Conservation (phyloP, 2,113 vertebrate species). For the Xiphias gladius region DNA sequence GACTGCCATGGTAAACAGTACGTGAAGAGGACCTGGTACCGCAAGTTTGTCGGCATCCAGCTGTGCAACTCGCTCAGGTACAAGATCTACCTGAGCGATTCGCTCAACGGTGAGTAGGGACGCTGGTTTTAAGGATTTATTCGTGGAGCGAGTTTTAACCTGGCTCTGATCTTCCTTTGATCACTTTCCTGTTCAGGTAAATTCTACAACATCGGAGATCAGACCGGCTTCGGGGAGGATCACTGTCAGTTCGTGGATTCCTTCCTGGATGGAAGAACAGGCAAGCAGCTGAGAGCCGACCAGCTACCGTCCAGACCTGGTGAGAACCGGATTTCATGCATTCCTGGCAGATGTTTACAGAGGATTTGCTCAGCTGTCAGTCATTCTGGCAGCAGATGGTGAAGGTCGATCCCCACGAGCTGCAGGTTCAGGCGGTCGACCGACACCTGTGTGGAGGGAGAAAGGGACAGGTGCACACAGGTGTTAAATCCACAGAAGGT, state of each 20-base stretch:
- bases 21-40: constrained; percentile 97
- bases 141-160: neutral
- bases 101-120: constrained; percentile 89
- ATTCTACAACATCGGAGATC: constrained; percentile 97
- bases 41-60: constrained; percentile 97
- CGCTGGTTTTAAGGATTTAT: no score
- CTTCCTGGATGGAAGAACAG: constrained; percentile 94
- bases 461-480: no score
- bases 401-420: no score
- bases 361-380: no score
- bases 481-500: no score
- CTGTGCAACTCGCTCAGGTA: constrained; percentile 97
- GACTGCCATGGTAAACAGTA: constrained; percentile 96
- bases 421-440: no score
- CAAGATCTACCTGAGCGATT: constrained; percentile 97
- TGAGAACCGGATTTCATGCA: constrained; percentile 48
- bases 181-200: constrained; percentile 83
- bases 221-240: constrained; percentile 96
- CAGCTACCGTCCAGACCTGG: constrained; percentile 89
- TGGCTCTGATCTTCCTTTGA: neutral
- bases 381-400: no score
- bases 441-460: no score
- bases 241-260: constrained; percentile 99
- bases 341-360: no score
- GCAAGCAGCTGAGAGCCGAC: constrained; percentile 86